A percentile compares a stretch with the other conserved stretches of the same genome.
These are phyloP conservation scores for Lochmaea capreae DNA, from an alignment of 2,888 invertebrate genomes.

Conservation along the genomic window DNA sequence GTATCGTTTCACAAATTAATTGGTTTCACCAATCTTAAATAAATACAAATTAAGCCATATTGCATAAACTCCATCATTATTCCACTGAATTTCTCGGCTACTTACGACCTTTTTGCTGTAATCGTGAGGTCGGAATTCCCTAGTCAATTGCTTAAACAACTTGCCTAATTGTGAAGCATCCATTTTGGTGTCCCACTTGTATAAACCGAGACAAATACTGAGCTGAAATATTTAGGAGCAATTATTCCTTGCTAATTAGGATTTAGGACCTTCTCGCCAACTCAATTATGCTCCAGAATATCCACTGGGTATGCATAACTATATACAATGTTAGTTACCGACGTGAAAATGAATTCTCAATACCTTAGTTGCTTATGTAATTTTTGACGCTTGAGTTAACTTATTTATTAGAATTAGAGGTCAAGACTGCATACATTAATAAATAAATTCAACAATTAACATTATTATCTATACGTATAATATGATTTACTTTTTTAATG, in stretches of 20 bases:
- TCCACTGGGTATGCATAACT: conserved; percentile 27
- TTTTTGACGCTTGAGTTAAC: neutral
- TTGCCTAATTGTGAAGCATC: conserved; percentile 37
- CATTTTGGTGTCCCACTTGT: conserved; percentile 43
- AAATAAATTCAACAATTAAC: neutral
- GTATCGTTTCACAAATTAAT: too few species aligned
- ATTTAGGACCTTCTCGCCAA: conserved; percentile 37
- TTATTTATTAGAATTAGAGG: neutral
- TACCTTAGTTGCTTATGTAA: neutral
- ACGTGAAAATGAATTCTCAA: conserved; percentile 2
- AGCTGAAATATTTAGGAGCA: conserved; percentile 51
- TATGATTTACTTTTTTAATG: neutral
- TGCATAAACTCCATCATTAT: neutral
- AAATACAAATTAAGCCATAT: neutral
- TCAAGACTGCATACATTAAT: neutral
- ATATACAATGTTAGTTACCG: conserved; percentile 16
- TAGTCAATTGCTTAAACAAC: conserved; percentile 25
- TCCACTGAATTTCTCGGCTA: conserved; percentile 1
- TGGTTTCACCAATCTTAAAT: too few species aligned
- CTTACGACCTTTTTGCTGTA: conserved; percentile 15
- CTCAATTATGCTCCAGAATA: conserved; percentile 34
- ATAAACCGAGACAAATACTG: conserved; percentile 48
- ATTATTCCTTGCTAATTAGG: conserved; percentile 44
- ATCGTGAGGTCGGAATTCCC: conserved; percentile 25
- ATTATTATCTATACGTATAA: neutral